Conservation (phyloP, 1,140 invertebrate species). For the Diorhabda elongata region DNA sequence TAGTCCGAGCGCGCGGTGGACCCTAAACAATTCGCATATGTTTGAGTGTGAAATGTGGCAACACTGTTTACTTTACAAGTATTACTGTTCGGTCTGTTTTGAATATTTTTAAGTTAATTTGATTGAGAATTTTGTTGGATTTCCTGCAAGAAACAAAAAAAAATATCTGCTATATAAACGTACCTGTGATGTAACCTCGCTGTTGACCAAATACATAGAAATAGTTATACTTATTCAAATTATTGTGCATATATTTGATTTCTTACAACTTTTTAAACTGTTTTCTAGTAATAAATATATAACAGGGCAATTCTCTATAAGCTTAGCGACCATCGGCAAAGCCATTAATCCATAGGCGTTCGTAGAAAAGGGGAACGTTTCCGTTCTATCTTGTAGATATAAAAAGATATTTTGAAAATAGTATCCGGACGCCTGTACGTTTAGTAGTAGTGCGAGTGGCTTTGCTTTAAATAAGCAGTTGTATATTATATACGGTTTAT, state of each 20-base stretch:
- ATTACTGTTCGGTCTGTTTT: too few species aligned
- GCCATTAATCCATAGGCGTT: not conserved
- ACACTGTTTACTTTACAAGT: too few species aligned
- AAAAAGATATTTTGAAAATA: not conserved
- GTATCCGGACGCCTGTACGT: not conserved
- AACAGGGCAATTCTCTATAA: slow-evolving; percentile 47
- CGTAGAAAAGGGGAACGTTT: not conserved
- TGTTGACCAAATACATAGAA: slow-evolving; percentile 36
- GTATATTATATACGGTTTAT: not conserved
- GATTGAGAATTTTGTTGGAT: not conserved
- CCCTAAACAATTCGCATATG: too few species aligned
- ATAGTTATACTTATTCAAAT: slow-evolving; percentile 4
- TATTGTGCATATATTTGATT: slow-evolving; percentile 15
- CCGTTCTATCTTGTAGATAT: not conserved
- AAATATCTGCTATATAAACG: slow-evolving; percentile 22
- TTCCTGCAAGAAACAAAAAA: not conserved
- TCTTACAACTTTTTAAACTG: slow-evolving; percentile 5
- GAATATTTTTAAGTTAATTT: too few species aligned
- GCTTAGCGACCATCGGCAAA: slow-evolving; percentile 41
- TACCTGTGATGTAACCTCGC: slow-evolving; percentile 44
- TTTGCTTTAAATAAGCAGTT: slow-evolving; percentile 2
- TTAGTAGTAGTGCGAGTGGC: slow-evolving; percentile 3
- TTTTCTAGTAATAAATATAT: slow-evolving; percentile 20
- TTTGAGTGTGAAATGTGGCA: too few species aligned
- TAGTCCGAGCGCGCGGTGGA: too few species aligned